These are phyloP conservation scores for Apodemus agrarius DNA, from an alignment of 2,797 vertebrate genomes.

Conservation along the genomic window DNA sequence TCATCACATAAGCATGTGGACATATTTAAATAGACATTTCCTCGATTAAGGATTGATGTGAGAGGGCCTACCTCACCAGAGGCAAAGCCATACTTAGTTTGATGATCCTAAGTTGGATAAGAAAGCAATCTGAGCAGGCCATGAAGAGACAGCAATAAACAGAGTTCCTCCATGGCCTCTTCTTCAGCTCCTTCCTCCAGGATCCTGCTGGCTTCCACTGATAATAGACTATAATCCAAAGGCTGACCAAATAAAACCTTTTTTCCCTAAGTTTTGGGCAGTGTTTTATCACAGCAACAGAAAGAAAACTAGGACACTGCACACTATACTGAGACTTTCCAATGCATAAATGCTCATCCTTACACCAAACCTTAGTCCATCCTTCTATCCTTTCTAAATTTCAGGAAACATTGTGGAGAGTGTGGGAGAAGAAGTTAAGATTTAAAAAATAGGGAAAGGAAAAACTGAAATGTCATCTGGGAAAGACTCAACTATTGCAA, in stretches of 20 bases:
- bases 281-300: background rate
- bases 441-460: background rate
- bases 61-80: background rate
- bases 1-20: background rate
- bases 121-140: background rate
- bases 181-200: background rate
- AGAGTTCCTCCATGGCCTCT: background rate
- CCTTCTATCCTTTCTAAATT: background rate
- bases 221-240: background rate
- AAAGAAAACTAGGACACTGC: background rate
- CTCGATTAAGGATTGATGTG: background rate
- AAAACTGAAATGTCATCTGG: background rate
- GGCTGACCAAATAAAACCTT: background rate
- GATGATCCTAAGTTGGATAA: background rate
- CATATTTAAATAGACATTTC: background rate
- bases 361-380: background rate
- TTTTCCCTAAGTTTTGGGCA: background rate
- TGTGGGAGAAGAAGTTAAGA: background rate
- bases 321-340: too few relatives aligned
- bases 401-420: background rate
- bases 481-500: background rate
- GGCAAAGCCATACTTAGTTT: background rate
- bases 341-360: background rate
- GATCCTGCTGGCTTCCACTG: background rate
- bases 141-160: background rate